phyloP scores from a whole-genome alignment of 2,113 vertebrate genomes.

The Sakesphorus luctuosus region DNA sequence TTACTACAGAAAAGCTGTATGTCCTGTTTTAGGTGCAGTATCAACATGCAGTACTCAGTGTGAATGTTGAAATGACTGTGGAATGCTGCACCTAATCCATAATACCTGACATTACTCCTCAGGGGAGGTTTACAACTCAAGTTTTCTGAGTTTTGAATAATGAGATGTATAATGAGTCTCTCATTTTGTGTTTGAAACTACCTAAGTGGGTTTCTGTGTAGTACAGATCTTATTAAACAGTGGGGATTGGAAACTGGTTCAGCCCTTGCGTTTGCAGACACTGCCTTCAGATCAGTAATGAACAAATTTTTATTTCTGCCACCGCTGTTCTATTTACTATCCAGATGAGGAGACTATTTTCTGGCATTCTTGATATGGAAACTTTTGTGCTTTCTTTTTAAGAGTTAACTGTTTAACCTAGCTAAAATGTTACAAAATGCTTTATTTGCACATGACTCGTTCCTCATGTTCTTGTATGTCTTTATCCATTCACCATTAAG shows the following conservation, averaged over 20 bases:
- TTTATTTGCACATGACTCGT: neutral
- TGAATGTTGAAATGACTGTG: constrained; percentile 23
- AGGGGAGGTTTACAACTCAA: constrained; percentile 12
- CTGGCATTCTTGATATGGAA: neutral
- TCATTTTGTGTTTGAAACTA: constrained; percentile 48
- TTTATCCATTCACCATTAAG: neutral
- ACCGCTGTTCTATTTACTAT: neutral
- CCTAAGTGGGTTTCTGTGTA: constrained; percentile 8
- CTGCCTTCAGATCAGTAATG: constrained; percentile 27
- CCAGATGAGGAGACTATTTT: constrained; percentile 26
- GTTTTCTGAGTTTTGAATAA: constrained; percentile 35
- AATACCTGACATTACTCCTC: constrained; percentile 26
- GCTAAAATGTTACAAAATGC: neutral
- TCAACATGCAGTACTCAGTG: neutral
- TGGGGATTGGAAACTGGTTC: constrained; percentile 16
- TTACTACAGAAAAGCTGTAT: constrained; percentile 13
- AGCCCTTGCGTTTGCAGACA: neutral
- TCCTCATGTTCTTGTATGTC: neutral
- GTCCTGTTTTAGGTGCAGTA: constrained; percentile 29
- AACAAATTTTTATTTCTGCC: constrained; percentile 20
- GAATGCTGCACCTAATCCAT: constrained; percentile 46
- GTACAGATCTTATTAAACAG: neutral
- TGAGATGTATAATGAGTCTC: constrained; percentile 33
- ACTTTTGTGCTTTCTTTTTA: neutral
- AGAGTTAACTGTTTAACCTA: neutral